These are phyloP conservation scores for Cochlearius cochlearius DNA, from an alignment of 2,113 vertebrate species.

Conservation along the genomic window DNA sequence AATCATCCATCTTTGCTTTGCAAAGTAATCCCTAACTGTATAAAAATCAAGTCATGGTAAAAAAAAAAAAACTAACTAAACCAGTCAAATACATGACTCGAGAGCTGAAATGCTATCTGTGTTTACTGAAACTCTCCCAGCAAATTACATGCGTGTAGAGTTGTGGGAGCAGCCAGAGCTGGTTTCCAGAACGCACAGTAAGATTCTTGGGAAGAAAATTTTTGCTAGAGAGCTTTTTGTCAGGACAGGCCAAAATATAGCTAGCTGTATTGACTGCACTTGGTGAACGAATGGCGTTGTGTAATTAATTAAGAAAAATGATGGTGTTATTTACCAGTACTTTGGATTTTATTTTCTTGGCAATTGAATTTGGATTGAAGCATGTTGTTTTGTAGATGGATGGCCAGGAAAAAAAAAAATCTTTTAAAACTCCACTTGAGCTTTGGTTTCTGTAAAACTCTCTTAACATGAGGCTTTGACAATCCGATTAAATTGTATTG, in stretches of 20 bases:
- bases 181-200: background rate
- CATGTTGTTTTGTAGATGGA: conserved; percentile 5
- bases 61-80: background rate
- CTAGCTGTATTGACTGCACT: background rate
- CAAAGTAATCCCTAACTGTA: background rate
- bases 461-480: conserved; percentile 44
- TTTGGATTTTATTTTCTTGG: conserved; percentile 53
- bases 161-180: conserved; percentile 39
- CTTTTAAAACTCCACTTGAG: conserved; percentile 40
- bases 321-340: conserved; percentile 11
- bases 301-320: background rate
- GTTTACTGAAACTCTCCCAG: conserved; percentile 45
- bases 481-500: conserved; percentile 44
- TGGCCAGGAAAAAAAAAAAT: background rate
- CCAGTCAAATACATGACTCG: background rate
- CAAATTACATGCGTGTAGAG: background rate
- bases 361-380: background rate
- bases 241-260: conserved; percentile 27
- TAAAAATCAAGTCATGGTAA: background rate
- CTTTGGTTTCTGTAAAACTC: conserved; percentile 52
- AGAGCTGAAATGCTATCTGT: background rate
- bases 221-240: conserved; percentile 60
- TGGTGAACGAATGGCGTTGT: background rate
- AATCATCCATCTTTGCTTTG: background rate
- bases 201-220: conserved; percentile 30